These are phyloP conservation scores for Petrocephalus schoutedeni DNA, from an alignment of 2,797 vertebrate species.

Conservation along the genomic window DNA sequence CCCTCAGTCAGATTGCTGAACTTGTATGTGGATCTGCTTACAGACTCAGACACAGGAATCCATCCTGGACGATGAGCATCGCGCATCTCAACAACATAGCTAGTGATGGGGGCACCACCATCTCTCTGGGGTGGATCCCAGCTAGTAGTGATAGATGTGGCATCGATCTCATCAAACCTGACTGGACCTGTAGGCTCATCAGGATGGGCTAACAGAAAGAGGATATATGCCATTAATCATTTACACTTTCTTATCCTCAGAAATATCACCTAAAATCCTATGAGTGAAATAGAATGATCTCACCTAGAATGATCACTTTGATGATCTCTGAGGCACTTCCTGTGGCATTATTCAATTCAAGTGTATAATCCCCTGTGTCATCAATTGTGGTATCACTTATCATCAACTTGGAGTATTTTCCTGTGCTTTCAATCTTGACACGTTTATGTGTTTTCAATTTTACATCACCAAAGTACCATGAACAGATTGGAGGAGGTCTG, in stretches of 20 bases:
- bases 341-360: conserved; percentile 86
- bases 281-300: conserved; percentile 48
- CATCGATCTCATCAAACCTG: conserved; percentile 84
- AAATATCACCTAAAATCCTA: background rate
- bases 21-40: conserved; percentile 84
- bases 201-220: conserved; percentile 75
- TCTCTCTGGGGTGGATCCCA: conserved; percentile 88
- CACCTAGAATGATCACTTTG: conserved; percentile 91
- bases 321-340: conserved; percentile 78
- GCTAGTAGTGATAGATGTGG: conserved; percentile 80
- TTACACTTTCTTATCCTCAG: background rate
- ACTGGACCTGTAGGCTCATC: conserved; percentile 84
- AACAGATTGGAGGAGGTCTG: conserved; percentile 82
- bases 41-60: conserved; percentile 88
- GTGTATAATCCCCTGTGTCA: conserved; percentile 82
- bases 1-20: conserved; percentile 87
- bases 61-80: conserved; percentile 96
- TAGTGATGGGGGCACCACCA: conserved; percentile 85
- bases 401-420: conserved; percentile 78
- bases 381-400: conserved; percentile 86
- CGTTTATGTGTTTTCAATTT: conserved; percentile 84
- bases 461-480: conserved; percentile 83
- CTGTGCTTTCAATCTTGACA: conserved; percentile 77
- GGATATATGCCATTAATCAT: background rate
- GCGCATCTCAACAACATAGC: conserved; percentile 89